Evolutionary conservation across 2,888 invertebrate species (phyloP).

Genomic region (Drosophila leonis): DNA sequence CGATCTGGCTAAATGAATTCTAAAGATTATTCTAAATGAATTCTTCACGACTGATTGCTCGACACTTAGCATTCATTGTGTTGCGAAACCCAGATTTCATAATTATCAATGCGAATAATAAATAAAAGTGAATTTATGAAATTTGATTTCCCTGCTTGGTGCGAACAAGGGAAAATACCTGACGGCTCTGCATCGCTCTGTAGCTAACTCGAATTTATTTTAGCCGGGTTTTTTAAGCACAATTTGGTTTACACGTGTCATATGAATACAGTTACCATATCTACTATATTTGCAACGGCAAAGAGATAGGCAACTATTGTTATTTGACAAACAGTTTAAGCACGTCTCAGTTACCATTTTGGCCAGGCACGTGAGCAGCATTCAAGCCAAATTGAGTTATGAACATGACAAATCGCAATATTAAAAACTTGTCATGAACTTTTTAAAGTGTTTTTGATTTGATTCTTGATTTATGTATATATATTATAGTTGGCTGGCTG

Average conservation of each 20-base stretch:
- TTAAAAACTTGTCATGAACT: constrained; percentile 26
- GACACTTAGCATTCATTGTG: not conserved
- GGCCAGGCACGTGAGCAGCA: constrained; percentile 51
- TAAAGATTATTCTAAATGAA: not conserved
- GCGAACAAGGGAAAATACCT: constrained; percentile 1
- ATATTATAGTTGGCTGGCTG: constrained; percentile 17
- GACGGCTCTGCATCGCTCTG: not conserved
- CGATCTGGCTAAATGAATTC: not conserved
- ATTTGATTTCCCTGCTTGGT: constrained; percentile 1
- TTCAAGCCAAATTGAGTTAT: constrained; percentile 50
- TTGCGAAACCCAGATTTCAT: constrained; percentile 18
- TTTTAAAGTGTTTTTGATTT: constrained; percentile 44
- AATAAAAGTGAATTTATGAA: not conserved
- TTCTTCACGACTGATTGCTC: not conserved
- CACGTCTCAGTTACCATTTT: constrained; percentile 54
- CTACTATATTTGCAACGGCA: constrained; percentile 6
- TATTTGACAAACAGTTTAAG: constrained; percentile 31
- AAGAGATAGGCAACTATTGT: constrained; percentile 15
- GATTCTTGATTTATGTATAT: constrained; percentile 25
- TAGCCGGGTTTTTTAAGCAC: not conserved
- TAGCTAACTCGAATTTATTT: not conserved
- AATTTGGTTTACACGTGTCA: constrained; percentile 32
- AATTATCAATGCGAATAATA: not conserved
- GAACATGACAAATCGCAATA: constrained; percentile 46
- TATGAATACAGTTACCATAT: constrained; percentile 13